Conservation (phyloP, 2,113 vertebrate species). For the Bucco capensis region DNA sequence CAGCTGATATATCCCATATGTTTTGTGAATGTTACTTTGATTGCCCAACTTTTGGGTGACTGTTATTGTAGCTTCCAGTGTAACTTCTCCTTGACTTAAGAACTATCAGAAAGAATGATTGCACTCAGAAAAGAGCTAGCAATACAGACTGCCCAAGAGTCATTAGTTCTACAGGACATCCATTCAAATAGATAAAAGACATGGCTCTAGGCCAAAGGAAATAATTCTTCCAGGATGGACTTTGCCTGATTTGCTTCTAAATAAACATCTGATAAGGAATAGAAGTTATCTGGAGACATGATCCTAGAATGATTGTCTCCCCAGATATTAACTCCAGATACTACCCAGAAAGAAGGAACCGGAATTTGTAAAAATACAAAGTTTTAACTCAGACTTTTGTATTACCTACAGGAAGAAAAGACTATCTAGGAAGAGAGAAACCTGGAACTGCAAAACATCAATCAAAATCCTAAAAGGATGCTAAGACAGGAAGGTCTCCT, state of each 20-base stretch:
- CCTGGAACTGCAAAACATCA: not conserved
- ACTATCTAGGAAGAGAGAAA: not conserved
- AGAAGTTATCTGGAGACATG: not conserved
- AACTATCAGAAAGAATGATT: not conserved
- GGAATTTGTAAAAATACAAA: not conserved
- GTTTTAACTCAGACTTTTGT: not conserved
- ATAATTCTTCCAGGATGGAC: not conserved
- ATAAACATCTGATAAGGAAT: not conserved
- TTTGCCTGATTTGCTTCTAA: not conserved
- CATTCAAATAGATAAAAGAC: not conserved
- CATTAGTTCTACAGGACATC: not conserved
- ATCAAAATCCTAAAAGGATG: not conserved
- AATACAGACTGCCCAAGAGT: not conserved
- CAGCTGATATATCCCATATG: not conserved
- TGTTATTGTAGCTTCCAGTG: not conserved
- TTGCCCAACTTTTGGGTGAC: not conserved
- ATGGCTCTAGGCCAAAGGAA: not conserved
- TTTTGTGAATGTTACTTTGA: conserved; percentile 2
- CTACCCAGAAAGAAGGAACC: not conserved
- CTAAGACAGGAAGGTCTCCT: not conserved
- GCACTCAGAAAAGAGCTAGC: not conserved
- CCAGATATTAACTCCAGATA: not conserved
- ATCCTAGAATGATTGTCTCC: not conserved
- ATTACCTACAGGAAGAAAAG: not conserved
- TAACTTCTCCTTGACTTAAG: not conserved